A percentile compares a stretch with the other conserved stretches of the same genome.
phyloP scores from a whole-genome alignment of 2,888 invertebrate genomes.

The Glaucopsyche alexis region DNA sequence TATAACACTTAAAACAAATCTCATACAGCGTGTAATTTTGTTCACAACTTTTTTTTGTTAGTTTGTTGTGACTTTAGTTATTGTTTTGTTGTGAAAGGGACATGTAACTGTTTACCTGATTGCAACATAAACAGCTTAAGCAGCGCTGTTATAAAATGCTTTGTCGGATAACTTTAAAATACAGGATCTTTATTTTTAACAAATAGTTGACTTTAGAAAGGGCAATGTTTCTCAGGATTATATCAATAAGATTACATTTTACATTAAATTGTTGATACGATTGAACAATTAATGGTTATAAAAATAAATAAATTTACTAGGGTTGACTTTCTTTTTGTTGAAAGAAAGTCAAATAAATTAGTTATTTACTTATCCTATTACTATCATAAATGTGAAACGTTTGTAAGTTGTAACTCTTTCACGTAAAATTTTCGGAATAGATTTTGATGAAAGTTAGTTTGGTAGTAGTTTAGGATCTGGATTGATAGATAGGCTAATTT shows the following conservation, averaged over 20 bases:
- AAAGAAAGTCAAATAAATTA: no score
- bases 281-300: no score
- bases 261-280: no score
- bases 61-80: background rate
- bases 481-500: no score
- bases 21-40: background rate
- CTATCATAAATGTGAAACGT: no score
- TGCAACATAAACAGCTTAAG: conserved; percentile 11
- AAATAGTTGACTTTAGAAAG: background rate
- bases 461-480: no score
- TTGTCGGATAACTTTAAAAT: conserved; percentile 5
- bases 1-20: background rate
- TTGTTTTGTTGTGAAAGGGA: conserved; percentile 10
- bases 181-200: background rate
- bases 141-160: conserved; percentile 9
- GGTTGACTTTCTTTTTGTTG: no score
- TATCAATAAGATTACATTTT: background rate
- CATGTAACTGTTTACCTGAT: conserved; percentile 12
- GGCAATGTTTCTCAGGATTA: background rate
- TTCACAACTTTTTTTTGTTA: background rate
- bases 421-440: no score
- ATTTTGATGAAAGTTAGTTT: no score
- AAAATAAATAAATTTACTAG: no score
- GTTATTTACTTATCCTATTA: no score
- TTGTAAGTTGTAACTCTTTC: no score